Evolutionary conservation across 2,797 vertebrate species (phyloP).

Genomic region (Sardinella longiceps): DNA sequence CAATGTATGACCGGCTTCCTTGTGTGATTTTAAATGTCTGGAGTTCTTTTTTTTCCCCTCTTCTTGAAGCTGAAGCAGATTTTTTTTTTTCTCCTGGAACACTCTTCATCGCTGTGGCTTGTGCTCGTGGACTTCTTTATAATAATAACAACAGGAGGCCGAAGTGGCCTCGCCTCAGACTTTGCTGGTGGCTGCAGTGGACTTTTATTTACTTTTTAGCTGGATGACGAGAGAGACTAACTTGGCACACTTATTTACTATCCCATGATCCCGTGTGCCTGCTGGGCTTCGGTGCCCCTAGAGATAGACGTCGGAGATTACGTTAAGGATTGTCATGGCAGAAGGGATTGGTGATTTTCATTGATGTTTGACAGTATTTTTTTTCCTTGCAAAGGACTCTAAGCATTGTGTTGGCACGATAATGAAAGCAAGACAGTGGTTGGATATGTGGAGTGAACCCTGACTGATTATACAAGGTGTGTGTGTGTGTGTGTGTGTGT

Average conservation of each 20-base stretch:
- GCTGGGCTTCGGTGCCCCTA: not conserved
- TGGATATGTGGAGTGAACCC: conserved; percentile 30
- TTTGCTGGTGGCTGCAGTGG: not conserved
- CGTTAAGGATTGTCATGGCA: not conserved
- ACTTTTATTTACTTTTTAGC: conserved; percentile 6
- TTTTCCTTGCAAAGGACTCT: conserved; percentile 8
- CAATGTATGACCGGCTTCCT: not conserved
- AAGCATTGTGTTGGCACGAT: conserved; percentile 24
- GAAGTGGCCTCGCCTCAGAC: not conserved
- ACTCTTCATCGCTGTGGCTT: not conserved
- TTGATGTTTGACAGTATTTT: conserved; percentile 8
- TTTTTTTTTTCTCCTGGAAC: not conserved
- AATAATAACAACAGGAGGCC: not conserved
- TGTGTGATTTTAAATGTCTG: not conserved
- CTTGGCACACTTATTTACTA: conserved; percentile 1
- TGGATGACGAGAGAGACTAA: not conserved
- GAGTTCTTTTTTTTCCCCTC: not conserved
- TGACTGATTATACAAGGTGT: conserved; percentile 10
- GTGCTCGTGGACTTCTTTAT: not conserved
- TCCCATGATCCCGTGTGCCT: conserved; percentile 7
- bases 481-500: conserved; percentile 24
- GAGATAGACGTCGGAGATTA: not conserved
- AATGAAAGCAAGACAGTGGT: conserved; percentile 33
- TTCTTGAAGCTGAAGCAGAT: not conserved
- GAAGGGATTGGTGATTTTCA: not conserved